These are phyloP conservation scores for Psittacara wagleri DNA, from an alignment of 2,113 vertebrate genomes.

Conservation along the genomic window DNA sequence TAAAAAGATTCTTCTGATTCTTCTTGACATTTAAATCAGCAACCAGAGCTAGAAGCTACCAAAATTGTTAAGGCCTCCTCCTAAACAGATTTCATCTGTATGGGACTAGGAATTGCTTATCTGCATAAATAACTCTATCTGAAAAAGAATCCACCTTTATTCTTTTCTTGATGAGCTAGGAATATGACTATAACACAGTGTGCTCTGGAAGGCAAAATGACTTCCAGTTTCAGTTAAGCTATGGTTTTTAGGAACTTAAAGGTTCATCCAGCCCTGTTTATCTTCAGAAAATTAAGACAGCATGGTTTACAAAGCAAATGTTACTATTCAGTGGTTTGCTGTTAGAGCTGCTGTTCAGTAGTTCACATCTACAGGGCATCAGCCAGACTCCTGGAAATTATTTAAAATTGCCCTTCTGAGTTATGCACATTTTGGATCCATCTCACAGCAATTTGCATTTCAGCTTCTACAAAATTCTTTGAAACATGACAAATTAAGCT, in stretches of 20 bases:
- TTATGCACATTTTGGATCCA: constrained; percentile 44
- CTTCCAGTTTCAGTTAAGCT: background rate
- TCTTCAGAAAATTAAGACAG: background rate
- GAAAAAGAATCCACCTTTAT: background rate
- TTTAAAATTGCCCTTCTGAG: constrained; percentile 31
- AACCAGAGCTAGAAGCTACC: background rate
- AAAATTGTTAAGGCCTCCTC: background rate
- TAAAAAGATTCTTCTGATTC: constrained; percentile 5
- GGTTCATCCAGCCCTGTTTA: background rate
- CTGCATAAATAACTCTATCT: background rate
- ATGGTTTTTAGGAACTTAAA: background rate
- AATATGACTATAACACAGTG: background rate
- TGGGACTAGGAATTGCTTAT: background rate
- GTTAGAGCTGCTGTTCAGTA: background rate
- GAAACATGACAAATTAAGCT: constrained; percentile 60
- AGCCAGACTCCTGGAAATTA: constrained; percentile 13
- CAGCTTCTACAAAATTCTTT: constrained; percentile 47
- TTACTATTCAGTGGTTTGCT: background rate
- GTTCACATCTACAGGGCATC: background rate
- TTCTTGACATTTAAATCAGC: background rate
- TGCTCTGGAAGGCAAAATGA: background rate
- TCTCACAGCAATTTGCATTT: constrained; percentile 48
- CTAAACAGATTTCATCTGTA: background rate
- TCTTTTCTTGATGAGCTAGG: background rate
- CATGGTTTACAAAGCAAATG: background rate